These are phyloP conservation scores for Lucilia sericata DNA, from an alignment of 1,140 invertebrate genomes.

Conservation along the genomic window DNA sequence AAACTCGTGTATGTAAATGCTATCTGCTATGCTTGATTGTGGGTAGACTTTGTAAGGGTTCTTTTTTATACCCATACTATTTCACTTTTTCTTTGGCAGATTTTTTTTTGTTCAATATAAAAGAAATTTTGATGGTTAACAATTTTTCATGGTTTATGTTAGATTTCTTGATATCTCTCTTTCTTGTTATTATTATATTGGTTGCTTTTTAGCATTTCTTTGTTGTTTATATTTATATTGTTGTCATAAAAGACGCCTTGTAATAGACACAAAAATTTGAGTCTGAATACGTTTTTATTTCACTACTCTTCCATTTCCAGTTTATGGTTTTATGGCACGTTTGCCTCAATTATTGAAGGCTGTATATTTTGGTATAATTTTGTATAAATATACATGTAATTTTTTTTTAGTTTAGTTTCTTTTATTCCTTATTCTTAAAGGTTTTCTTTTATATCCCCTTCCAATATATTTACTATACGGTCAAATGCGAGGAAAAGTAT, in stretches of 20 bases:
- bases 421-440: too few species aligned
- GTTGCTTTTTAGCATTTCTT: constrained; percentile 50
- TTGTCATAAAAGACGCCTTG: constrained; percentile 67
- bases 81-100: neutral
- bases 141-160: constrained; percentile 38
- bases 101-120: neutral
- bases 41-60: neutral
- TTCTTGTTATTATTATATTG: neutral
- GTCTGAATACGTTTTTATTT: neutral
- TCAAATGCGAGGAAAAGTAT: neutral
- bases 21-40: too few species aligned
- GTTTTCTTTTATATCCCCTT: neutral
- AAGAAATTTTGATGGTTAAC: constrained; percentile 39
- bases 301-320: neutral
- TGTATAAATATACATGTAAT: constrained; percentile 27
- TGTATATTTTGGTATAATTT: constrained; percentile 32
- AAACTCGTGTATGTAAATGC: neutral
- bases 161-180: constrained; percentile 8
- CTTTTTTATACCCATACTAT: neutral
- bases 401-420: neutral
- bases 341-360: constrained; percentile 34
- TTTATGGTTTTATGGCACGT: neutral
- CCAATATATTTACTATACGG: neutral
- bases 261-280: neutral
- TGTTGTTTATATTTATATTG: constrained; percentile 64